Evolutionary conservation across 2,113 vertebrate species (phyloP), one percentile per base, ranked within the genome.

Genomic region (Zeus faber): DNA sequence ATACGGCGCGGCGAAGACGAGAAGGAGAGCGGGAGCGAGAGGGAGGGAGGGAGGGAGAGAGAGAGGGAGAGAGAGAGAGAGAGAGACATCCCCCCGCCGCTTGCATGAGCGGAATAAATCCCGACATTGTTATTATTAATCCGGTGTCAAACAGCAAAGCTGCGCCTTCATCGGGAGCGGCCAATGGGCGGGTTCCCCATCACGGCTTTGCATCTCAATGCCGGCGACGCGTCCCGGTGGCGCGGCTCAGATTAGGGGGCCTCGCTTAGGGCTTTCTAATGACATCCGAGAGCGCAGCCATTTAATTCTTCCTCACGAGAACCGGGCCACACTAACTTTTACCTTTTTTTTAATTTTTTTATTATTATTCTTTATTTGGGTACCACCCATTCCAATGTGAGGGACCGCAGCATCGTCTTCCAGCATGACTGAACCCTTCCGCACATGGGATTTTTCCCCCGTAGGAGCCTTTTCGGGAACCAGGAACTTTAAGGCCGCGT

Each of bases 91-190:
- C 27, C 11, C 24, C 24, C 24, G 16, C 17, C 31, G 58, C 13
- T 29, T 48, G 16, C 49, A n/a, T 56, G 70, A n/a, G n/a, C n/a
- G 55, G 59, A 81, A 80, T 77, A 78, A 75, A 69, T 81, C 76
- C 78, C 64, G n/a, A 61, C 45, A 77, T 78, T 85, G 74, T 81
- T 79, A 62, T 44, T 76, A 72, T 81, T 87, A 87, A 88, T 84
- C 81, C 72, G 1, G 76, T 82, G 83, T 85, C 82, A 84, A 80
- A 76, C 81, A 76, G 76, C 41, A 70, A 62, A 52, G 65, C 81
- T 68, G 45, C 40, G 5, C 45, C 66, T 17, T 67, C 80, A 62
- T 70, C 57, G 26, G 1, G 16, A 7, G 27, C 57, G 67, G 62
- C 59, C 45, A 75, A 62, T 5, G 33, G 65, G 9, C 49, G 21